Base-by-base conservation (phyloP, 2,888 invertebrate genomes). In the Epiperipatus broadwayi region DNA sequence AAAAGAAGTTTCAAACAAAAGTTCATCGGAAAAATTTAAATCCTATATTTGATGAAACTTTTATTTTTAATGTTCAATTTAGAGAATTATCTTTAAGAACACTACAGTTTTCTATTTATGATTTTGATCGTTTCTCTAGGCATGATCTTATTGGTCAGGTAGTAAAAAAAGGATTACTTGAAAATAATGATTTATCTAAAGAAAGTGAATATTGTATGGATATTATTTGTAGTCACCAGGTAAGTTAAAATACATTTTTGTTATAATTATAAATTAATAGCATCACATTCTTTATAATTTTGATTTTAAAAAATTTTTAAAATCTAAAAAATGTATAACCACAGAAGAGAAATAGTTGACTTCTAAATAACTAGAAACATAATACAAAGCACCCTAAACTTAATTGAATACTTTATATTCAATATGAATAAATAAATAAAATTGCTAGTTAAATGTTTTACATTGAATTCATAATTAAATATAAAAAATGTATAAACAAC, bases 101-200 rank as follows among this genome's bases (percentile, higher is more conserved):
- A 53, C 65, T 83, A 1, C 79, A 81, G 62, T 81, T 83, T 60
- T 79, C 79, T 3, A 75, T 83, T 5, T 83, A 80, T 56, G 81
- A 83, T 60, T 83, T 83, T 60, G 83, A 83, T 56, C 70, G 83
- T 36, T 83, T 83, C 65, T 80, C 80, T 20, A 67, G 81, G 1
- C 81, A 83, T 53, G 81, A 81, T 55, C 67, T 83, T 43, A 81
- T 84, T 47, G 81, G 84, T 1, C 78, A 81, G 55, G 79, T 81
- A 28, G 73, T 79, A 3, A 67, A 81, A 44, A 73, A 75, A 49
- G 79, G 79, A 12, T 66, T 81, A 5, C 62, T 78, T 46, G 78
- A 79, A 49, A 73, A 73, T 20, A 74, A 75, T 18, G 79, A 80
- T 52, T 64, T 80, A 35, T 70, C 72, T 20, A 73, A 76, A 50